These are phyloP conservation scores for Limnephilus marmoratus DNA, from an alignment of 2,888 invertebrate genomes.

Conservation along the genomic window DNA sequence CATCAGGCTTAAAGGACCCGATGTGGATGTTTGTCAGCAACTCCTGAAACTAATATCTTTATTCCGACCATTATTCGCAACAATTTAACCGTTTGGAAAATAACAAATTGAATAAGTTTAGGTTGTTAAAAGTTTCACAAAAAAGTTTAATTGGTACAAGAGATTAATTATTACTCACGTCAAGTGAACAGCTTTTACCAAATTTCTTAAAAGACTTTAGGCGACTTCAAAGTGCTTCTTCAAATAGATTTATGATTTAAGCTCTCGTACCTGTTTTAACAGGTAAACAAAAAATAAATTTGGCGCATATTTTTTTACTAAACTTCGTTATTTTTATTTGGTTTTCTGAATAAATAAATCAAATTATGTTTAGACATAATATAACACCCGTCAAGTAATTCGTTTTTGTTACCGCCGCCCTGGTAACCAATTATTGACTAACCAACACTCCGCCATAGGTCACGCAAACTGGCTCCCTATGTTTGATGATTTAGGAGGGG, in stretches of 20 bases:
- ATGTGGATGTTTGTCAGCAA: background rate
- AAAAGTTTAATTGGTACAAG: constrained; percentile 29
- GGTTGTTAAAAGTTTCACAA: constrained; percentile 28
- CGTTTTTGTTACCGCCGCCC: background rate
- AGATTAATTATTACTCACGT: constrained; percentile 25
- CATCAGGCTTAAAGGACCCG: background rate
- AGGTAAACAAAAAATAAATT: background rate
- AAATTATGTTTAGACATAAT: background rate
- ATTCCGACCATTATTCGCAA: constrained; percentile 14
- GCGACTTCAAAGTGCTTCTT: background rate
- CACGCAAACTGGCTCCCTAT: background rate
- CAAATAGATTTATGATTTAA: background rate
- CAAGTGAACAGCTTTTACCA: background rate
- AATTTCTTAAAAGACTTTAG: background rate
- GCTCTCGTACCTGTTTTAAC: background rate
- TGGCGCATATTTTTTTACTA: background rate
- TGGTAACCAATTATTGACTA: background rate
- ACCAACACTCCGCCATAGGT: background rate
- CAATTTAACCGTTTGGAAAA: constrained; percentile 20
- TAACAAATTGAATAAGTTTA: constrained; percentile 8
- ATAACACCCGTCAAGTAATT: background rate
- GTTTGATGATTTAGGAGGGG: background rate
- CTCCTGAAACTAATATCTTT: constrained; percentile 3
- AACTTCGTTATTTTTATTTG: background rate
- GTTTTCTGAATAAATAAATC: background rate